A percentile compares a stretch with the other conserved stretches of the same genome.
These are phyloP conservation scores for Octopus bimaculoides DNA, from an alignment of 1,140 invertebrate species.

Conservation along the genomic window DNA sequence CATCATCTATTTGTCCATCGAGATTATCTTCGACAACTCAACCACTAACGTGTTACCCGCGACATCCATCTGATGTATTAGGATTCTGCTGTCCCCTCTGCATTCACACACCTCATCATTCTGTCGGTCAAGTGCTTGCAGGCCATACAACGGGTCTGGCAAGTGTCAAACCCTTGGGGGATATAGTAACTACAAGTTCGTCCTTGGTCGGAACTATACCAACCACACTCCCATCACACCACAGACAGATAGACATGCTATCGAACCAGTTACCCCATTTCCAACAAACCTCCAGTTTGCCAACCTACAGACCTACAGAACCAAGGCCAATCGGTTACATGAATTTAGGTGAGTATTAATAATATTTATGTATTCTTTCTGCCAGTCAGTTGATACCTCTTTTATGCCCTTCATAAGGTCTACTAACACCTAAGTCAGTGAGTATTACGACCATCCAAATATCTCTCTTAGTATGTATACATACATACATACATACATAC, in stretches of 20 bases:
- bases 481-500: too few relatives aligned
- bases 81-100: slow-evolving; percentile 41
- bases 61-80: slow-evolving; percentile 36
- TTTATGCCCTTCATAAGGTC: background rate
- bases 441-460: too few relatives aligned
- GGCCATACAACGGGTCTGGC: background rate
- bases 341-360: slow-evolving; percentile 6
- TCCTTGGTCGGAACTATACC: background rate
- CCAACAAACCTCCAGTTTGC: background rate
- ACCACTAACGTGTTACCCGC: slow-evolving; percentile 35
- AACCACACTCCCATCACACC: background rate
- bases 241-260: background rate
- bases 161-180: background rate
- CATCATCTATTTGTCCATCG: background rate
- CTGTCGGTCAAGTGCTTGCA: background rate
- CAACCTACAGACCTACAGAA: background rate
- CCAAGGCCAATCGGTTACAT: slow-evolving; percentile 4
- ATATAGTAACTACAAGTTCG: background rate
- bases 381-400: too few relatives aligned
- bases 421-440: too few relatives aligned
- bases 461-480: too few relatives aligned
- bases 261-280: background rate
- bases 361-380: background rate
- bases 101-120: slow-evolving; percentile 26
- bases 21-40: slow-evolving; percentile 19